Percentiles rank a stretch among this genome's conserved stretches.
Evolutionary conservation across 2,888 invertebrate species (phyloP).

Genomic region (Heliconius ismenius): DNA sequence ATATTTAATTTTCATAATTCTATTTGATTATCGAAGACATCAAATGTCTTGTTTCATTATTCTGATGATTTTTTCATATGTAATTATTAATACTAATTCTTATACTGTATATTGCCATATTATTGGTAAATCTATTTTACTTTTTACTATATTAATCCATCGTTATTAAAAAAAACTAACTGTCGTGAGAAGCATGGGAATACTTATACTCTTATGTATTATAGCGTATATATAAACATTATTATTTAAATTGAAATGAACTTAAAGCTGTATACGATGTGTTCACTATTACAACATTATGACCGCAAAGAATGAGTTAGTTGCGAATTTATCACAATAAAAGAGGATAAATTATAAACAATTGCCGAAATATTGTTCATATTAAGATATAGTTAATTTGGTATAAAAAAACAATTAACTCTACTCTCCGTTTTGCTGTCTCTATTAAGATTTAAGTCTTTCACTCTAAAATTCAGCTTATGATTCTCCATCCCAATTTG

Average conservation of each 20-base stretch:
- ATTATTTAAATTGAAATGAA: not conserved
- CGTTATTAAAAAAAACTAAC: not conserved
- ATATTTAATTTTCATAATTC: not conserved
- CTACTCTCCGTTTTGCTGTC: not conserved
- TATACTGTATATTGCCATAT: too few species aligned
- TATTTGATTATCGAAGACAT: not conserved
- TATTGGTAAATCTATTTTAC: too few species aligned
- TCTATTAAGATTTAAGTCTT: not conserved
- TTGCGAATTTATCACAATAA: not conserved
- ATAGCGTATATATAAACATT: not conserved
- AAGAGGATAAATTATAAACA: not conserved
- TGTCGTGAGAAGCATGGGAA: not conserved
- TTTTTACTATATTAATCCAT: too few species aligned
- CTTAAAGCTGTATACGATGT: not conserved
- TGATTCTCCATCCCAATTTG: too few species aligned
- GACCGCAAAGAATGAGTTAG: not conserved
- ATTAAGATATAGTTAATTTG: too few species aligned
- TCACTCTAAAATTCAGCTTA: too few species aligned
- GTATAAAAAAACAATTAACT: not conserved
- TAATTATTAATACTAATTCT: too few species aligned
- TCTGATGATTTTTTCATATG: not conserved
- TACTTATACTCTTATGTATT: not conserved
- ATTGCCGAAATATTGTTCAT: not conserved
- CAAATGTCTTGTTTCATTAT: not conserved
- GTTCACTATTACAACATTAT: not conserved